Percentiles rank a stretch among this genome's conserved stretches.
Evolutionary conservation across 2,113 vertebrate genomes (phyloP).

Genomic region (Carollia perspicillata): DNA sequence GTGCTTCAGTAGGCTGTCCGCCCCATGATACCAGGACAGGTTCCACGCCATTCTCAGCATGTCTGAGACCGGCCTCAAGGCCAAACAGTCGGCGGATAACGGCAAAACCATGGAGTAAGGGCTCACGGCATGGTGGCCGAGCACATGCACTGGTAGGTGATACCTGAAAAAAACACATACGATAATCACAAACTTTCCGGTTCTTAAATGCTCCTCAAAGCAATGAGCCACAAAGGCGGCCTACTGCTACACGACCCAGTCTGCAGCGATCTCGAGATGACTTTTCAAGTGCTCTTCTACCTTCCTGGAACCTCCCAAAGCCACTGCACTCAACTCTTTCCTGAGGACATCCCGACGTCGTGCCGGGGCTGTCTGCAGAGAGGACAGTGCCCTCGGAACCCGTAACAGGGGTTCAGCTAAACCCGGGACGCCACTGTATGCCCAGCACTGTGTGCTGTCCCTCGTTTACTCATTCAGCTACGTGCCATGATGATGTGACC

Average conservation of each 20-base stretch:
- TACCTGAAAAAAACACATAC: slow-evolving; percentile 80
- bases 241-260: not conserved
- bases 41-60: slow-evolving; percentile 93
- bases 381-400: not conserved
- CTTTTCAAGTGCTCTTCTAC: not conserved
- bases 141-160: slow-evolving; percentile 87
- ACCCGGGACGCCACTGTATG: not conserved
- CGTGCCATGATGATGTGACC: no score
- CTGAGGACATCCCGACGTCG: not conserved
- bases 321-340: not conserved
- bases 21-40: slow-evolving; percentile 90
- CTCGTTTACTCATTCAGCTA: not conserved
- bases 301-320: not conserved
- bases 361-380: not conserved
- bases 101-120: slow-evolving; percentile 88
- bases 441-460: not conserved
- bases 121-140: slow-evolving; percentile 91
- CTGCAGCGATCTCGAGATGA: no score
- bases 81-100: slow-evolving; percentile 84
- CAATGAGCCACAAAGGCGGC: not conserved
- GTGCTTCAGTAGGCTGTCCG: slow-evolving; percentile 83
- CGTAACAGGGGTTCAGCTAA: not conserved
- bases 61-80: slow-evolving; percentile 84
- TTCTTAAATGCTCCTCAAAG: not conserved
- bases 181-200: not conserved